A percentile compares a stretch with the other conserved stretches of the same genome.
These are phyloP conservation scores for Paramormyrops kingsleyae DNA, from an alignment of 2,113 vertebrate species.

Conservation along the genomic window DNA sequence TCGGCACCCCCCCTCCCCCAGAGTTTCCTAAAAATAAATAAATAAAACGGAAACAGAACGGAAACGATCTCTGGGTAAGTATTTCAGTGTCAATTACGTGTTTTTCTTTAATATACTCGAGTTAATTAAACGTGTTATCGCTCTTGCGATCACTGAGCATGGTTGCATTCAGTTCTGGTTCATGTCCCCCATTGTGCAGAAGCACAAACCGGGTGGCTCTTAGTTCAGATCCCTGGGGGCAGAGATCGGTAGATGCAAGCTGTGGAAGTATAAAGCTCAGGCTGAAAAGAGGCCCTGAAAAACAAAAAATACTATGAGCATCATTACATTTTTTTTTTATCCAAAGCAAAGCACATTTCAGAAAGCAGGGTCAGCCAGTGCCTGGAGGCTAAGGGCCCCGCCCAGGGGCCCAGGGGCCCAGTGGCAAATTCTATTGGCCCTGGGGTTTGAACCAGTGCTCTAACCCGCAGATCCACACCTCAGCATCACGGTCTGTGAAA, in stretches of 20 bases:
- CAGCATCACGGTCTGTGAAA: background rate
- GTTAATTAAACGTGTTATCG: background rate
- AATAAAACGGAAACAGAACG: background rate
- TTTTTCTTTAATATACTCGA: background rate
- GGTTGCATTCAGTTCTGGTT: background rate
- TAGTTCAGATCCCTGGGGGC: background rate
- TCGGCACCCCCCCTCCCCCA: conserved; percentile 25
- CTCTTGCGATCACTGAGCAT: background rate
- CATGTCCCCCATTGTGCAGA: background rate
- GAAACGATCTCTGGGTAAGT: background rate
- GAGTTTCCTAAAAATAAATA: conserved; percentile 6
- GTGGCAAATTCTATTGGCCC: background rate
- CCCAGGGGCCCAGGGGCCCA: background rate
- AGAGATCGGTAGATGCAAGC: background rate
- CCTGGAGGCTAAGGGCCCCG: background rate
- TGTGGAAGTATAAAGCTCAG: background rate
- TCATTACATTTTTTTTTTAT: background rate
- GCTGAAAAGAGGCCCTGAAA: background rate
- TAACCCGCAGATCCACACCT: background rate
- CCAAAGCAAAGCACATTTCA: background rate
- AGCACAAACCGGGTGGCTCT: background rate
- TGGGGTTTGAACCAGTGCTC: background rate
- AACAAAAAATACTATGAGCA: background rate
- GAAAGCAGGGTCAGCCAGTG: background rate
- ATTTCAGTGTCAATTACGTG: background rate